Base-by-base conservation (phyloP, 2,797 vertebrate species). In the Betta splendens region DNA sequence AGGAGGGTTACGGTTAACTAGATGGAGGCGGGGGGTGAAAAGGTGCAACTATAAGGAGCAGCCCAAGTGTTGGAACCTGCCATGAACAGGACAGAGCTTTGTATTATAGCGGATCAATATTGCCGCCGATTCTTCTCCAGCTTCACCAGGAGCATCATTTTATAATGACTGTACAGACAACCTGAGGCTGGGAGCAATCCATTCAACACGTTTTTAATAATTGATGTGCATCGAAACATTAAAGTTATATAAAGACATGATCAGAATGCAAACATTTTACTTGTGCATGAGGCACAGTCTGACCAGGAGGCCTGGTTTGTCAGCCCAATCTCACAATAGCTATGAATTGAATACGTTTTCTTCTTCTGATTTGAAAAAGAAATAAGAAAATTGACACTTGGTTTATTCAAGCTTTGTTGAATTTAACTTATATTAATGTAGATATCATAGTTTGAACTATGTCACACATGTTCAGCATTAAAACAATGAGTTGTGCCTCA, bases 141-240 rank as follows among this genome's bases (percentile, higher is more conserved):
- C 47, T 64, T 39, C 44, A 38, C 55, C 67, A 56, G 43, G 61
- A 52, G 32, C 23, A 26, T 12, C 47, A 65, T 60, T 68, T 60
- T 53, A 54, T 52, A 57, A 66, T 16, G 13, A 32, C 42, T 56
- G 25, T 59, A 63, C 22, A 69, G 58, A 76, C 69, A 65, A 75
- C 48, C 63, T 29, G 53, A 40, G 53, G 72, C 77, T 79, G 49
- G 0, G 1, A 64, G 64, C 61, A 58, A 72, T 85, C 73, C 48
- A 85, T 85, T 80, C 75, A 80, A 65, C 73, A 74, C 54, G 44
- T 38, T 64, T 52, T 89, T 72, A 91, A 89, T 86, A 89, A 87
- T 90, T 81, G 45, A 89, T 91, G 84, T 36, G 72, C 61, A 72
- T 85, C 78, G 87, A 86, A 87, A 87, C 77, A 87, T 39, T 68